Conservation (phyloP, 2,888 invertebrate genomes). For the Sinhomidia bicolor region DNA sequence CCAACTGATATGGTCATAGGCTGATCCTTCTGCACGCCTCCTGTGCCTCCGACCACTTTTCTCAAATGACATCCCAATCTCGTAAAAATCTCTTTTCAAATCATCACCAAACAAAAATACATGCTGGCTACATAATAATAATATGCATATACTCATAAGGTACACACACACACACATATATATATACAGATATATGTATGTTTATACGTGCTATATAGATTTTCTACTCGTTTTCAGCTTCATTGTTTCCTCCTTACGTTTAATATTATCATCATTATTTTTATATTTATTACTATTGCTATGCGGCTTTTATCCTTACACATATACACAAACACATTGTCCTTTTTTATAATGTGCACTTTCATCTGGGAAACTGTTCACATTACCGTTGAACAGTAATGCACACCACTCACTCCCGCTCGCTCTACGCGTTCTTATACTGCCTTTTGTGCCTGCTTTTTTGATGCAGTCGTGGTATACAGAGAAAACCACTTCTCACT, state of each 20-base stretch:
- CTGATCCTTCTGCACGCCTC: slow-evolving; percentile 78
- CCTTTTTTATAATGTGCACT: slow-evolving; percentile 29
- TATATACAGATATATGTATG: not conserved
- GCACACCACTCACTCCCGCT: not conserved
- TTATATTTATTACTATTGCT: slow-evolving; percentile 56
- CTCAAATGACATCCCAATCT: slow-evolving; percentile 78
- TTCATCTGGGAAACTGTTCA: slow-evolving; percentile 2
- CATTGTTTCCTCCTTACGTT: slow-evolving; percentile 44
- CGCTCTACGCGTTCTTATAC: not conserved
- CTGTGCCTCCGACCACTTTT: slow-evolving; percentile 76
- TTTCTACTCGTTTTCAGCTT: not conserved
- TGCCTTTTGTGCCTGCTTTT: not conserved
- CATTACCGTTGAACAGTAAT: not conserved
- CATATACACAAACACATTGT: not conserved
- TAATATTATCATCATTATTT: slow-evolving; percentile 52
- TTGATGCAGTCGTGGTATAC: slow-evolving; percentile 15
- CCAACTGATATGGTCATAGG: slow-evolving; percentile 77
- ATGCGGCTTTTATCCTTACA: slow-evolving; percentile 54
- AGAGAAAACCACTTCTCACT: slow-evolving; percentile 65
- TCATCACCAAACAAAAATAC: slow-evolving; percentile 57
- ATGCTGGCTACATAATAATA: not conserved
- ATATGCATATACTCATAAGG: not conserved
- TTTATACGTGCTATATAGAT: no score
- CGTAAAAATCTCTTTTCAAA: slow-evolving; percentile 73
- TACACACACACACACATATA: not conserved